A percentile compares a stretch with the other conserved stretches of the same genome.
Conservation (phyloP, 2,113 vertebrate genomes). For the Phycodurus eques region DNA sequence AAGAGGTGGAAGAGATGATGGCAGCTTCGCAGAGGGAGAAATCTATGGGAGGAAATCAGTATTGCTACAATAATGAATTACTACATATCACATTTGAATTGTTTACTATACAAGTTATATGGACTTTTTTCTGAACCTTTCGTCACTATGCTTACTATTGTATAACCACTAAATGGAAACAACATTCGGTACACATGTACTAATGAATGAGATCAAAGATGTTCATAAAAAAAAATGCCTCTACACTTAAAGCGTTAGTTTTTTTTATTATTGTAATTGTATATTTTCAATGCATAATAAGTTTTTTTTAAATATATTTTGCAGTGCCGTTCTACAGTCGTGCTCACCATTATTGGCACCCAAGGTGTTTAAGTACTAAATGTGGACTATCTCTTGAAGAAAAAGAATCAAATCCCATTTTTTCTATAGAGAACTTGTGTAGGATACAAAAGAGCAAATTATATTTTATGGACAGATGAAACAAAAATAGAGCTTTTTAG, state of each 20-base stretch:
- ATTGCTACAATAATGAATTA: not conserved
- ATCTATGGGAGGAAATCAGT: constrained; percentile 47
- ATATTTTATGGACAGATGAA: too few relatives aligned
- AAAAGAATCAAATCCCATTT: too few relatives aligned
- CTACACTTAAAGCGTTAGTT: not conserved
- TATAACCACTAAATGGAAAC: not conserved
- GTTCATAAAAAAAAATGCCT: not conserved
- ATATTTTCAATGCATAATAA: too few relatives aligned
- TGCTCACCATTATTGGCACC: too few relatives aligned
- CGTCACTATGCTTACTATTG: not conserved
- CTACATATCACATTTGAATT: not conserved
- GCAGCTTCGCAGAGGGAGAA: constrained; percentile 78
- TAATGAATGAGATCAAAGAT: not conserved
- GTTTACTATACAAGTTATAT: not conserved
- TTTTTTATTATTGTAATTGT: not conserved
- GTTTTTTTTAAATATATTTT: too few relatives aligned
- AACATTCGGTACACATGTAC: not conserved
- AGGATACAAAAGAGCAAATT: too few relatives aligned
- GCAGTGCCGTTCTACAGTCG: too few relatives aligned
- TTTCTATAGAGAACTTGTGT: too few relatives aligned
- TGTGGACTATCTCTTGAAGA: too few relatives aligned
- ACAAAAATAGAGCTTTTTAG: too few relatives aligned
- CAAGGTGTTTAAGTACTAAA: too few relatives aligned
- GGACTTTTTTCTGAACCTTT: not conserved
- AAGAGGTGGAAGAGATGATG: constrained; percentile 82